Conservation (phyloP, 2,888 invertebrate species). For the Bombyx huttoni region DNA sequence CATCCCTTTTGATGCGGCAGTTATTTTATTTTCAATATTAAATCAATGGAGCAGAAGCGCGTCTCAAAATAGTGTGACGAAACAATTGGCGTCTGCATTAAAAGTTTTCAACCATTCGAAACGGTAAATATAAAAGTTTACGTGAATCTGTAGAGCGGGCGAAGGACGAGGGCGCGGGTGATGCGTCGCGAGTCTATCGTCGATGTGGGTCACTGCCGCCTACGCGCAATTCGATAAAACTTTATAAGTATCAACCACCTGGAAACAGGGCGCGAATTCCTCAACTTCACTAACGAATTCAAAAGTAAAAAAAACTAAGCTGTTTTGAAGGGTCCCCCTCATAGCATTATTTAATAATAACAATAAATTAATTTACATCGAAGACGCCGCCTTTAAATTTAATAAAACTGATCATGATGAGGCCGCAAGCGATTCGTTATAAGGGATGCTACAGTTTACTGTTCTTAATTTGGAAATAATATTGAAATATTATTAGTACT, state of each 20-base stretch:
- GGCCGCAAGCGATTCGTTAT: not conserved
- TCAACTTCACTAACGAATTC: not conserved
- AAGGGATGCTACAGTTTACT: conserved; percentile 1
- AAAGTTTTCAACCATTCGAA: too few relatives aligned
- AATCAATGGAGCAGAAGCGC: too few relatives aligned
- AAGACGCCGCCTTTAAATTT: conserved; percentile 7
- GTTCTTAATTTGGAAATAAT: not conserved
- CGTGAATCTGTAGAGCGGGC: not conserved
- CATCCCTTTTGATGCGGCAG: too few relatives aligned
- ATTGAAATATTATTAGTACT: conserved; percentile 7
- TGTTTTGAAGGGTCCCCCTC: too few relatives aligned
- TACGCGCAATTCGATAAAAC: conserved; percentile 66
- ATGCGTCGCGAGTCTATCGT: conserved; percentile 39
- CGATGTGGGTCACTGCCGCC: conserved; percentile 67
- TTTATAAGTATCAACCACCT: conserved; percentile 40
- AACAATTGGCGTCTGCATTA: too few relatives aligned
- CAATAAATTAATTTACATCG: not conserved
- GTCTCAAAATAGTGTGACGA: too few relatives aligned
- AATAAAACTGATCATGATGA: conserved; percentile 4
- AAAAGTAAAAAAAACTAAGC: not conserved
- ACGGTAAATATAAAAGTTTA: conserved; percentile 1
- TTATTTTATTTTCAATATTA: too few relatives aligned
- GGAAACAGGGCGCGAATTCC: conserved; percentile 15
- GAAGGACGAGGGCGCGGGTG: conserved; percentile 49
- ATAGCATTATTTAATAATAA: too few relatives aligned